Percentiles rank a stretch among this genome's conserved stretches.
Conservation (phyloP, 2,888 invertebrate genomes). For the Latrodectus hesperus region DNA sequence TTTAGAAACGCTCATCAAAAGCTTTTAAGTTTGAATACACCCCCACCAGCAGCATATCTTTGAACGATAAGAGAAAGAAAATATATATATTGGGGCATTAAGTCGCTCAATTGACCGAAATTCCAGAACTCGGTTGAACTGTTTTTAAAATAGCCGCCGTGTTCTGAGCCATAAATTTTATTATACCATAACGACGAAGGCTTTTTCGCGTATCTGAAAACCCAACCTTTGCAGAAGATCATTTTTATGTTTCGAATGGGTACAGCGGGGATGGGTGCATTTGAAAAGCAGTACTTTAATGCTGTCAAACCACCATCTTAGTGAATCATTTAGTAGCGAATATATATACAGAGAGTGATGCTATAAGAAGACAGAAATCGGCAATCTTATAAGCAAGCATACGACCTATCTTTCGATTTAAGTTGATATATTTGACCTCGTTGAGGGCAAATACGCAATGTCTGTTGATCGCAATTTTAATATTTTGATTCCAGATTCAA, state of each 20-base stretch:
- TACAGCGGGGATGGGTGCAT: background rate
- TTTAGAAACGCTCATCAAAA: background rate
- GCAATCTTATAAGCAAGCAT: too few species aligned
- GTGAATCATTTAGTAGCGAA: background rate
- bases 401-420: too few species aligned
- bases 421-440: too few species aligned
- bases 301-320: background rate
- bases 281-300: constrained; percentile 2
- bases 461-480: too few species aligned
- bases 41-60: background rate
- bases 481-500: too few species aligned
- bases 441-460: too few species aligned
- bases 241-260: constrained; percentile 47
- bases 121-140: constrained; percentile 14
- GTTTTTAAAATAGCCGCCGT: constrained; percentile 3
- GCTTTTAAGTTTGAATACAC: background rate
- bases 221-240: background rate
- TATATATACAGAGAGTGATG: too few species aligned
- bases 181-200: constrained; percentile 25
- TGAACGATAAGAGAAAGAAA: constrained; percentile 2
- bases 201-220: constrained; percentile 22
- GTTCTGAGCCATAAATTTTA: constrained; percentile 55
- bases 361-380: too few species aligned
- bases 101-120: constrained; percentile 38
- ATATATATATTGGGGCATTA: constrained; percentile 4